Conservation (phyloP, 2,113 vertebrate species). For the Austrofundulus limnaeus region DNA sequence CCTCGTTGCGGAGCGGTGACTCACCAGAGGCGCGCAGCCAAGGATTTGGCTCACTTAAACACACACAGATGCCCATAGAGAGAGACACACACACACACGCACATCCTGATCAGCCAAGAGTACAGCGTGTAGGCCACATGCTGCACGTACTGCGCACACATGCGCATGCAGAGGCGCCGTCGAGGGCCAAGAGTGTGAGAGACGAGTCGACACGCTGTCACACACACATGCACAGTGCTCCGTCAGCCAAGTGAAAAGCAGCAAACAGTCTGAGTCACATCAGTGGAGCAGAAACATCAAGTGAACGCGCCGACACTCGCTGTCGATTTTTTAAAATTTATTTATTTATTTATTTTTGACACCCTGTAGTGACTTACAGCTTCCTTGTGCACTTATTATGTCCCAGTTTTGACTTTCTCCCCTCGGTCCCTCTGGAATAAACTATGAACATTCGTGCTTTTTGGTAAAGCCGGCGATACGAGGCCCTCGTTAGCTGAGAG, state of each 20-base stretch:
- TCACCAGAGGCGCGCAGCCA: constrained; percentile 60
- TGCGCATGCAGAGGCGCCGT: constrained; percentile 38
- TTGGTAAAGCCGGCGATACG: background rate
- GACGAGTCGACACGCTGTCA: constrained; percentile 8
- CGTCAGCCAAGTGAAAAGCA: constrained; percentile 56
- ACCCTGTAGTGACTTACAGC: constrained; percentile 32
- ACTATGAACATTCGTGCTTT: background rate
- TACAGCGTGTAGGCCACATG: constrained; percentile 62
- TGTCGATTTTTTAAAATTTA: too few relatives aligned
- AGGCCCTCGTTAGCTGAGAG: background rate
- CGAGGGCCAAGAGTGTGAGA: constrained; percentile 39
- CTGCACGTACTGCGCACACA: constrained; percentile 42
- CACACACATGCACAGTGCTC: constrained; percentile 29
- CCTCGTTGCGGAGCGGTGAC: constrained; percentile 64
- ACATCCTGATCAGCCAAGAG: constrained; percentile 45
- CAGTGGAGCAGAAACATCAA: constrained; percentile 49
- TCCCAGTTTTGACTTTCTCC: background rate
- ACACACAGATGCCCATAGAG: constrained; percentile 28
- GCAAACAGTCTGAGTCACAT: constrained; percentile 55
- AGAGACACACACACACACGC: constrained; percentile 25
- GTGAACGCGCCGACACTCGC: constrained; percentile 25
- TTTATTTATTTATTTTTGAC: too few relatives aligned
- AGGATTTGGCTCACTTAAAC: constrained; percentile 42
- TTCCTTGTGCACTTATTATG: constrained; percentile 9
- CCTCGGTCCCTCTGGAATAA: background rate